Conservation (phyloP, 2,888 invertebrate species). For the Tanypteryx hageni region DNA sequence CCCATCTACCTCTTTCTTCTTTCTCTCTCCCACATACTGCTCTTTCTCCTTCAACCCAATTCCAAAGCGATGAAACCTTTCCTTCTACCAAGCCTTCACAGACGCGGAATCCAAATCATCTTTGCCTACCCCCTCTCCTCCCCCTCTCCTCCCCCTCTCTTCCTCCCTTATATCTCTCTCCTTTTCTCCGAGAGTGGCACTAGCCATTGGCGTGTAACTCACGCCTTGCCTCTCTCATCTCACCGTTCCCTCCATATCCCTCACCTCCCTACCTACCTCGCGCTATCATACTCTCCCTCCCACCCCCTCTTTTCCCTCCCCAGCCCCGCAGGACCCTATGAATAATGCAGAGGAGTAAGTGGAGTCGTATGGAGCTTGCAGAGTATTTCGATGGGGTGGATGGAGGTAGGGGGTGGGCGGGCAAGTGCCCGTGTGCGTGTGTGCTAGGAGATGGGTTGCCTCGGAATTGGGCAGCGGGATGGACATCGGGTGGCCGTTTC, state of each 20-base stretch:
- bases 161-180: not conserved
- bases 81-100: too few species aligned
- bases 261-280: not conserved
- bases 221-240: not conserved
- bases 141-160: not conserved
- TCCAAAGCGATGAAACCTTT: not conserved
- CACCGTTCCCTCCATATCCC: not conserved
- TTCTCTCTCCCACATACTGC: not conserved
- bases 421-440: too few species aligned
- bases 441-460: not conserved
- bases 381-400: conserved; percentile 38
- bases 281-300: not conserved
- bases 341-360: conserved; percentile 61
- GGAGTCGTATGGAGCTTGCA: conserved; percentile 49
- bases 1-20: too few species aligned
- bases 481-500: conserved; percentile 16
- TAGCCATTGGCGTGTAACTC: conserved; percentile 33
- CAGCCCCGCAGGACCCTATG: not conserved
- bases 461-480: conserved; percentile 14
- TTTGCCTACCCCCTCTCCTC: not conserved
- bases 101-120: not conserved
- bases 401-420: not conserved
- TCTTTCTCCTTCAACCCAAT: not conserved
- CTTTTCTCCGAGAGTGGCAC: conserved; percentile 5
- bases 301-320: not conserved